Evolutionary conservation across 1,140 invertebrate species (phyloP), one percentile per base, ranked within the genome.

Genomic region (Papilio machaon): DNA sequence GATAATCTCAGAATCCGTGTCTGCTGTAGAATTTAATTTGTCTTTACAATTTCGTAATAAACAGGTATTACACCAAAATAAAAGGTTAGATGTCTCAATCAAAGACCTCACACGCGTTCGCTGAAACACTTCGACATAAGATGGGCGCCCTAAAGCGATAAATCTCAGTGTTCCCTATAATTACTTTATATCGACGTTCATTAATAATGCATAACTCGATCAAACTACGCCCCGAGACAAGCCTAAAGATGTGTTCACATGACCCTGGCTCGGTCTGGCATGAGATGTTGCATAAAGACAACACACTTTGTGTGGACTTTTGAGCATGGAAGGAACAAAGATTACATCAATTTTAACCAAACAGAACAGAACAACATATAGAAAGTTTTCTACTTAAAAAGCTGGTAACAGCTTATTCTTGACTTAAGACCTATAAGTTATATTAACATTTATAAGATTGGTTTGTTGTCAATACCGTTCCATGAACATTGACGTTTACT

Each of bases 161-260:
- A 91, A 92, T 92, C 86, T 82, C 85, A 82, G 82, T 81, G 83
- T 81, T 82, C 84, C 85, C 88, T 87, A 85, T 92, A 93, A 92
- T 93, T 93, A 93, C 87, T 87, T 81, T n/a, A n/a, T n/a, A 86
- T 86, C 87, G 84, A 82, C 78, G 67, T 84, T 92, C 89, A 92
- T 93, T 93, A 93, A 93, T 93, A 92, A 93, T 92, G 89, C 90
- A 93, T 93, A 91, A 91, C 91, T 91, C 90, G 89, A 92, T 93
- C 91, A 91, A 92, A 93, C 84, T 83, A 82, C 83, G 75, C 84
- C 74, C 83, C 52, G n/a, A 80, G 79, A 60, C 60, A 79, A 79
- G 84, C 82, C 67, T 84, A 82, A 84, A 84, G 86, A 77, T 74
- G 80, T 81, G 73, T 86, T 80, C 81, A 87, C 81, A 86, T 81